These are phyloP conservation scores for Calyptommatus sinebrachiatus DNA, from an alignment of 2,113 vertebrate species.

Conservation along the genomic window DNA sequence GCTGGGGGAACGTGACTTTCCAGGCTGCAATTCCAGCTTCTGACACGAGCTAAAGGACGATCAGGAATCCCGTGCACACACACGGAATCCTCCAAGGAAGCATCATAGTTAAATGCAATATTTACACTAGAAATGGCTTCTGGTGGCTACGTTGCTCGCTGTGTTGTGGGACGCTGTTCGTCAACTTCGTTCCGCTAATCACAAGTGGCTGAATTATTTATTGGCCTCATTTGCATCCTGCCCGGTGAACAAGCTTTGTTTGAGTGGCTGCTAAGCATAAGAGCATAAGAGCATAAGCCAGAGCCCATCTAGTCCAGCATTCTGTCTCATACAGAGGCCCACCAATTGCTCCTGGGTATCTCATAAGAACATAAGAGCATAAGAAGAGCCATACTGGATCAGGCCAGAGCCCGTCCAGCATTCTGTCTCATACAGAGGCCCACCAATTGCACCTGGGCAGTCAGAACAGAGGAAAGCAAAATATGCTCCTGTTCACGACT, in stretches of 20 bases:
- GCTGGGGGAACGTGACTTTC: too few species aligned
- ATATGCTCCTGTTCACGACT: too few species aligned
- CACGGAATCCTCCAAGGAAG: not conserved
- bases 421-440: not conserved
- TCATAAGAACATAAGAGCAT: too few species aligned
- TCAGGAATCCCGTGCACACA: too few species aligned
- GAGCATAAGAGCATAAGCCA: not conserved
- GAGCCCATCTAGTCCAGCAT: not conserved
- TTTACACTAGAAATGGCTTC: not conserved
- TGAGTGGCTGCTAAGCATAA: not conserved
- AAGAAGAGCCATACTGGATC: too few species aligned
- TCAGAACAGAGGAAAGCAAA: not conserved
- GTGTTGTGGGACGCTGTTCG: constrained; percentile 44
- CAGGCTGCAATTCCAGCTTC: too few species aligned
- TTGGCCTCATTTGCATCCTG: not conserved
- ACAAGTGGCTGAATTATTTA: constrained; percentile 31
- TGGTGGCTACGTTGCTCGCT: constrained; percentile 20
- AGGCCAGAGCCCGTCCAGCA: not conserved
- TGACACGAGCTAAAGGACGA: too few species aligned
- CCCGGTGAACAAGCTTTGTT: not conserved
- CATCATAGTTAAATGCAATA: not conserved
- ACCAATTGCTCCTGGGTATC: not conserved
- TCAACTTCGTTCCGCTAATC: constrained; percentile 58
- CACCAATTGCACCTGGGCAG: not conserved
- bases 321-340: not conserved